phyloP scores from a whole-genome alignment of 2,113 vertebrate genomes.

The Heloderma charlesbogerti region DNA sequence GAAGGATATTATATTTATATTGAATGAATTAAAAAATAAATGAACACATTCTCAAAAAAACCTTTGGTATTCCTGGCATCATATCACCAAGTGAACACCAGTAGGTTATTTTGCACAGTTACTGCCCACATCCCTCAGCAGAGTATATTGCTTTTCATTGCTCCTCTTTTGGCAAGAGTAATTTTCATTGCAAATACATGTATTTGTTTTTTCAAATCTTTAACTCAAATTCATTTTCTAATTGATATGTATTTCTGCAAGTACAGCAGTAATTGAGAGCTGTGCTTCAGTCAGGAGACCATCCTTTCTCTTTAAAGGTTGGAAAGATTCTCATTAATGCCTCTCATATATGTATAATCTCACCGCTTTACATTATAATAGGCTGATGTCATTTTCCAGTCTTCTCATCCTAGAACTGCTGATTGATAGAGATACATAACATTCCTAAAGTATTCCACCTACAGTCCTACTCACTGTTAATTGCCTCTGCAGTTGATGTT shows the following conservation, averaged over 20 bases:
- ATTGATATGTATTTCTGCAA: constrained; percentile 3
- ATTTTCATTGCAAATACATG: neutral
- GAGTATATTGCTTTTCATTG: constrained; percentile 1
- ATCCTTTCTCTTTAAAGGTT: neutral
- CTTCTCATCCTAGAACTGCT: constrained; percentile 69
- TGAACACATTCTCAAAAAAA: neutral
- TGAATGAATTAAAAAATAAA: neutral
- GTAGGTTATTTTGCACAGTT: constrained; percentile 28
- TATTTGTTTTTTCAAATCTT: neutral
- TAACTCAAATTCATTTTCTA: constrained; percentile 19
- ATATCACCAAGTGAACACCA: constrained; percentile 24
- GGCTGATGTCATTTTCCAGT: constrained; percentile 50
- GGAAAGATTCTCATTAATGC: neutral
- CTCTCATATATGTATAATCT: neutral
- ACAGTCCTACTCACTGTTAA: neutral
- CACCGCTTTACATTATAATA: constrained; percentile 18
- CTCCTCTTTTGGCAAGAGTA: constrained; percentile 4
- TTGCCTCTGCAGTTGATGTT: constrained; percentile 11
- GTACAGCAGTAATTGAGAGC: constrained; percentile 19
- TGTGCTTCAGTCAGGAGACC: neutral
- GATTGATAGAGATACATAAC: constrained; percentile 1
- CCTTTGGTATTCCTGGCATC: neutral
- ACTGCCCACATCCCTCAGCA: constrained; percentile 33
- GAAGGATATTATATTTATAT: neutral
- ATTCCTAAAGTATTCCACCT: constrained; percentile 46